These are phyloP conservation scores for Trachymyrmex cornetzi DNA, from an alignment of 1,140 invertebrate species.

Conservation along the genomic window DNA sequence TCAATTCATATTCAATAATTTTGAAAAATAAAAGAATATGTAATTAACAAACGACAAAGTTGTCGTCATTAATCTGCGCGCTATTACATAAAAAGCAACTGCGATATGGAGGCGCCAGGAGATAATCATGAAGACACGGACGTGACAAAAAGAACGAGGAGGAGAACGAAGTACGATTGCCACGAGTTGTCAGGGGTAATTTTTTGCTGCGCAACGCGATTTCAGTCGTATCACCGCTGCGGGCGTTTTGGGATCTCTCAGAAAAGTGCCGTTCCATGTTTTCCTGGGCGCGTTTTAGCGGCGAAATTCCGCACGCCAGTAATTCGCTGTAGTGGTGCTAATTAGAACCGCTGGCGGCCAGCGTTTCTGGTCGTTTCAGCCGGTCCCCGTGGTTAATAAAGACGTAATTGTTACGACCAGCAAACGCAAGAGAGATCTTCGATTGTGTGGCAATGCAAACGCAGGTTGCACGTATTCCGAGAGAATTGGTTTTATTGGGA, in stretches of 20 bases:
- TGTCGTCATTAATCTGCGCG: background rate
- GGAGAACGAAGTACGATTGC: constrained; percentile 37
- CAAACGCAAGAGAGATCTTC: background rate
- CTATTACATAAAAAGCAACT: constrained; percentile 24
- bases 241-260: background rate
- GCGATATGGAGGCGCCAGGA: constrained; percentile 16
- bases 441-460: background rate
- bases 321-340: constrained; percentile 73
- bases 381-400: constrained; percentile 68
- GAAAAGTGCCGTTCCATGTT: constrained; percentile 80
- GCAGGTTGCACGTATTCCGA: background rate
- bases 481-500: background rate
- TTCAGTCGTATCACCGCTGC: constrained; percentile 31
- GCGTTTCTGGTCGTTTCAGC: constrained; percentile 70
- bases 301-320: constrained; percentile 71
- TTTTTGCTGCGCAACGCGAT: constrained; percentile 46
- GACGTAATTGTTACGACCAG: constrained; percentile 48
- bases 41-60: constrained; percentile 12
- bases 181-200: constrained; percentile 12
- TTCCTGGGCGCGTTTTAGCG: constrained; percentile 69
- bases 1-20: background rate
- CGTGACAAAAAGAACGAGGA: constrained; percentile 14
- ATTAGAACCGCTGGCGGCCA: constrained; percentile 57
- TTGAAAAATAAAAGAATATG: constrained; percentile 26
- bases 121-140: constrained; percentile 37